A percentile compares a stretch with the other conserved stretches of the same genome.
These are phyloP conservation scores for Scolopax bukidnonensis DNA, from an alignment of 2,797 vertebrate species.

Conservation along the genomic window DNA sequence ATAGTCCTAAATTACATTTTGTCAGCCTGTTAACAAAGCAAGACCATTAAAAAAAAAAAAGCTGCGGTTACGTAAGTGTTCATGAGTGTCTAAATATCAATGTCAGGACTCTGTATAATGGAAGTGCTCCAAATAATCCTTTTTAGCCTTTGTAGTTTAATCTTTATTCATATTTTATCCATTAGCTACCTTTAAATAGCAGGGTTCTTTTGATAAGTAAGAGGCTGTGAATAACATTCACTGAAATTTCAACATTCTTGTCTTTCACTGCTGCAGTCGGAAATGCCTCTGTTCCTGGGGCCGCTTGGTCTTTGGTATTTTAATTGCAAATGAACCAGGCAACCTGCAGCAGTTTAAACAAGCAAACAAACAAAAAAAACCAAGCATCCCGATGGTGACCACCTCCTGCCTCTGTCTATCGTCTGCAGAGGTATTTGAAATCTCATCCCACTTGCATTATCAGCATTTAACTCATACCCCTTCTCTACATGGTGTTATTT, in stretches of 20 bases:
- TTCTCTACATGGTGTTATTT: background rate
- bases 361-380: background rate
- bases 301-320: background rate
- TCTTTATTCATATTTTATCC: slow-evolving; percentile 66
- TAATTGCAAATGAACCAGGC: slow-evolving; percentile 20
- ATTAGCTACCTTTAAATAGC: slow-evolving; percentile 65
- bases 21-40: slow-evolving; percentile 65
- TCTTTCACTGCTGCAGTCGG: background rate
- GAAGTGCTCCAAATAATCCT: slow-evolving; percentile 60
- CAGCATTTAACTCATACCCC: background rate
- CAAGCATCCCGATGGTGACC: background rate
- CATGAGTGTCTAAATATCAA: slow-evolving; percentile 63
- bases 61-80: slow-evolving; percentile 46
- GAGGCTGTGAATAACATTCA: slow-evolving; percentile 27
- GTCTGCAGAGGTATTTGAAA: background rate
- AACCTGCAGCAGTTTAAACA: slow-evolving; percentile 40
- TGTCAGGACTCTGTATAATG: slow-evolving; percentile 45
- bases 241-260: slow-evolving; percentile 11
- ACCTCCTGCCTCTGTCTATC: background rate
- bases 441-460: background rate
- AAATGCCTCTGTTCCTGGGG: slow-evolving; percentile 8
- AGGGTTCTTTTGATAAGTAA: slow-evolving; percentile 33
- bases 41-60: slow-evolving; percentile 47
- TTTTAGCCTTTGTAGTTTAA: slow-evolving; percentile 63
- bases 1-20: slow-evolving; percentile 65